These are phyloP conservation scores for Phytoseiulus persimilis DNA, from an alignment of 2,888 invertebrate genomes.

Conservation along the genomic window DNA sequence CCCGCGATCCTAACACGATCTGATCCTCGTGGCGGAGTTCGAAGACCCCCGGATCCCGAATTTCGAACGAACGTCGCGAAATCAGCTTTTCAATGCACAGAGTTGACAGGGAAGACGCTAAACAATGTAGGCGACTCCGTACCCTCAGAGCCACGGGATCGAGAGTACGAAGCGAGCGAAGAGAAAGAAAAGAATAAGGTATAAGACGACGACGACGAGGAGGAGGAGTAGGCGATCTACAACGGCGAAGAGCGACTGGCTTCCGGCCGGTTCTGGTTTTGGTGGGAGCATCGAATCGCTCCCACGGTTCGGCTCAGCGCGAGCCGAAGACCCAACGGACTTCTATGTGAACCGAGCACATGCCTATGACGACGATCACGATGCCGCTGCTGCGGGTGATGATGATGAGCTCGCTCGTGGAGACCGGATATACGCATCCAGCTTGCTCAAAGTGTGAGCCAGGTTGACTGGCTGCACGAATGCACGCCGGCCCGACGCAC, in stretches of 20 bases:
- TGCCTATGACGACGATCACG: neutral
- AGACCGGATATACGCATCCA: neutral
- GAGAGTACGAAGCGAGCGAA: neutral
- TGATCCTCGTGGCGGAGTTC: too few species aligned
- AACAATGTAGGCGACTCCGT: neutral
- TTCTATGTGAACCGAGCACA: neutral
- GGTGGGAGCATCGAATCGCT: neutral
- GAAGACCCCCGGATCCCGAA: too few species aligned
- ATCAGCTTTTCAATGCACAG: neutral
- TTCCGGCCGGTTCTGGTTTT: neutral
- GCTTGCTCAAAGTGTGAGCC: neutral
- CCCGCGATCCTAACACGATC: too few species aligned
- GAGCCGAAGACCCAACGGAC: neutral
- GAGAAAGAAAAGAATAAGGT: neutral
- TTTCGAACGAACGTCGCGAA: too few species aligned
- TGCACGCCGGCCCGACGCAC: neutral
- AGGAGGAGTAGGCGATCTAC: constrained; percentile 5
- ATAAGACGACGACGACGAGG: neutral
- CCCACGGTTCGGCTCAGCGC: neutral
- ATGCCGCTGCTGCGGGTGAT: neutral
- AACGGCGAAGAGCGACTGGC: neutral
- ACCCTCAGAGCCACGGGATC: neutral
- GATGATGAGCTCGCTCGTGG: constrained; percentile 5
- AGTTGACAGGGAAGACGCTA: neutral
- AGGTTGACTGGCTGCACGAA: neutral